Evolutionary conservation across 2,888 invertebrate species (phyloP).

Genomic region (Cephalotes varians): DNA sequence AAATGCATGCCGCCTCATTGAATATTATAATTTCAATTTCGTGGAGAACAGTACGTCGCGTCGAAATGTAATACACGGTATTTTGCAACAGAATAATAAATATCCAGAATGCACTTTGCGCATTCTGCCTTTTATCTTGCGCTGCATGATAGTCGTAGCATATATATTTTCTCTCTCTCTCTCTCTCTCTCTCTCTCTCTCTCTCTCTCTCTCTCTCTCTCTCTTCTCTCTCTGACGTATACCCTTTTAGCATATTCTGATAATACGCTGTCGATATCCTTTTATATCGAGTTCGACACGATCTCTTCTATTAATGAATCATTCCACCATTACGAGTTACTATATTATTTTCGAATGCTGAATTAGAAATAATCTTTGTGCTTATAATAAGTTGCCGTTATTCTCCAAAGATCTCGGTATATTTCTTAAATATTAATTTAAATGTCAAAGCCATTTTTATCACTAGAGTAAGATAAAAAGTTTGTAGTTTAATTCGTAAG

Average conservation of each 20-base stretch:
- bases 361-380: constrained; percentile 24
- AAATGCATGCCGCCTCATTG: neutral
- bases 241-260: constrained; percentile 18
- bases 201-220: constrained; percentile 3
- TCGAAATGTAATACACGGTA: neutral
- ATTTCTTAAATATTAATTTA: neutral
- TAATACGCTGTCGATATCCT: constrained; percentile 40
- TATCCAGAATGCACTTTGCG: neutral
- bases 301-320: neutral
- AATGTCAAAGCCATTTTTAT: neutral
- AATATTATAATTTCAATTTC: neutral
- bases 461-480: neutral
- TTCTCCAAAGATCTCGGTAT: neutral
- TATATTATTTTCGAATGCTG: neutral
- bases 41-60: neutral
- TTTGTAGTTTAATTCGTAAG: neutral
- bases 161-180: neutral
- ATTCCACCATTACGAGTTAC: constrained; percentile 29
- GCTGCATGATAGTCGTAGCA: constrained; percentile 4
- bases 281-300: constrained; percentile 7
- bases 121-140: neutral
- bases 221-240: neutral
- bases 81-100: constrained; percentile 32
- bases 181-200: neutral
- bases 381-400: neutral